Percentiles rank a stretch among this genome's conserved stretches.
Conservation (phyloP, 2,797 vertebrate genomes). For the Phataginus tricuspis region DNA sequence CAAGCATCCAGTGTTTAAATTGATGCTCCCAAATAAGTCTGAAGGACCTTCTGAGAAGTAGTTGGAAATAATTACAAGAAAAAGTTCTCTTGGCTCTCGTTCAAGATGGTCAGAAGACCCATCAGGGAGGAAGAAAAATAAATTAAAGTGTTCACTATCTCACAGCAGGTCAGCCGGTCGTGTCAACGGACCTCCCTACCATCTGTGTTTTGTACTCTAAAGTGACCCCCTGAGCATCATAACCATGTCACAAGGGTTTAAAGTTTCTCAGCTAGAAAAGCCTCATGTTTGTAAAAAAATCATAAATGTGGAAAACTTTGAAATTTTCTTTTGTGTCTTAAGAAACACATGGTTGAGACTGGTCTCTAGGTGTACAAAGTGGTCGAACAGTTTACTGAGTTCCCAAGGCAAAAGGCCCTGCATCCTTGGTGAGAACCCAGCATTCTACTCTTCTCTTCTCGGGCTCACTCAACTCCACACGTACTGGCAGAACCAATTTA, state of each 20-base stretch:
- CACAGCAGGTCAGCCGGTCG: neutral
- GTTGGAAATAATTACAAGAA: slow-evolving; percentile 59
- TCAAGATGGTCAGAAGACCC: slow-evolving; percentile 47
- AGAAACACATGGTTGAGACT: neutral
- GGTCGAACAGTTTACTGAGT: neutral
- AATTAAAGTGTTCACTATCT: neutral
- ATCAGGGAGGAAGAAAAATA: neutral
- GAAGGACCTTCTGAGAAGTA: slow-evolving; percentile 34
- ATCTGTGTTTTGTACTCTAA: slow-evolving; percentile 3
- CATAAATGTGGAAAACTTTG: neutral
- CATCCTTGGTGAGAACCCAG: accelerated
- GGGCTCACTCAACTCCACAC: neutral
- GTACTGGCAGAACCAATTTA: neutral
- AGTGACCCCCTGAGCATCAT: neutral
- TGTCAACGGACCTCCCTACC: neutral
- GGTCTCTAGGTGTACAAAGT: neutral
- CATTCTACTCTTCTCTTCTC: neutral
- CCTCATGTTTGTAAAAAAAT: neutral
- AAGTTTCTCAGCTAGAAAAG: slow-evolving; percentile 42
- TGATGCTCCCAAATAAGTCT: neutral
- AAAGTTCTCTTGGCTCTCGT: slow-evolving; percentile 52
- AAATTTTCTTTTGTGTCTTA: neutral
- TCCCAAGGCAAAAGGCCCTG: neutral
- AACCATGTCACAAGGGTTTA: slow-evolving; percentile 11
- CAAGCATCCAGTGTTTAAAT: slow-evolving; percentile 51